Base-by-base conservation (phyloP, 2,113 vertebrate species). In the Anolis sagrei region DNA sequence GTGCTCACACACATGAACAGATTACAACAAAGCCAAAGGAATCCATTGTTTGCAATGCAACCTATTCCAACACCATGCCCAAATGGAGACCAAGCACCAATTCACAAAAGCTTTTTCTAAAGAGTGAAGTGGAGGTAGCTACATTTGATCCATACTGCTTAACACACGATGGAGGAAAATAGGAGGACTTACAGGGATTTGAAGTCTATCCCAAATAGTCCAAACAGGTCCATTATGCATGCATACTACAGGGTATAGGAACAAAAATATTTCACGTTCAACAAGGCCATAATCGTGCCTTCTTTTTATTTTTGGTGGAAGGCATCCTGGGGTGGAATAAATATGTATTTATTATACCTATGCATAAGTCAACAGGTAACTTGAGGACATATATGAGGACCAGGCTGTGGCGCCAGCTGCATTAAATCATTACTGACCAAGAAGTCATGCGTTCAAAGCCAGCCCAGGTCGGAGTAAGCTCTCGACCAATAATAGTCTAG, bases 91-190 rank as follows among this genome's bases (percentile, higher is more conserved):
- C 5, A 21, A 85, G 51, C 54, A 25, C 39, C 27, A 44, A 66
- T 81, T 86, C 84, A 80, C 68, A 75, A 74, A 86, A 75, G 14
- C 39, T 36, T 66, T 66, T 74, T 72, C 78, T 74, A 13, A 4
- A 23, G 72, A 32, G 16, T 29, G 44, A 48, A 27, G 49, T 29
- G 62, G 58, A 29, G 3, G 62, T 66, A 44, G 61, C 51, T 14
- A 80, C 14, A 8, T 66, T 79, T 73, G 48, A 18, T 25, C 51
- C 49, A 48, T 32, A 79, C 36, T 10, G 32, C 34, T 29, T 79
- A 86, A 64, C 23, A 74, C 23, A 51, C 32, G 8, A 36, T 6
- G 44, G 34, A 70, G 21, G 66, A 62, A 39, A 73, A 73, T 2
- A 44, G 4, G 21, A 27, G 27, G 4, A 18, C 8, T 5, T 23